These are phyloP conservation scores for Melanostigma gelatinosum DNA, from an alignment of 2,113 vertebrate genomes.

Conservation along the genomic window DNA sequence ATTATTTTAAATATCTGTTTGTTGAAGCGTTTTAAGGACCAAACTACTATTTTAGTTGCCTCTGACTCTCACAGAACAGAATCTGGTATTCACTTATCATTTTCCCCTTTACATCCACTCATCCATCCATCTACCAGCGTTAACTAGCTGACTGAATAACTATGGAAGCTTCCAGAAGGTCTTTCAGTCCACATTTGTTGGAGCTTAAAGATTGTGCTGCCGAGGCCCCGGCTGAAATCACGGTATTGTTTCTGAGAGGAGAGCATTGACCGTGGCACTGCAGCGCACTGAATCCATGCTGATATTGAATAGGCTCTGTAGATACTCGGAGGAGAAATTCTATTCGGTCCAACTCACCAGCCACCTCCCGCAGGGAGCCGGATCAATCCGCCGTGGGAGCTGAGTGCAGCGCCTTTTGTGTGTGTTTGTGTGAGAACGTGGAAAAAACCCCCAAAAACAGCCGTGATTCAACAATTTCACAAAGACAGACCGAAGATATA, in stretches of 20 bases:
- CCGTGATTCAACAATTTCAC: slow-evolving; percentile 40
- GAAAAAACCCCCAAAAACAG: neutral
- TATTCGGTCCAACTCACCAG: slow-evolving; percentile 61
- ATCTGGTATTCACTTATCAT: neutral
- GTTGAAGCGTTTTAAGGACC: neutral
- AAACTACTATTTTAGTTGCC: neutral
- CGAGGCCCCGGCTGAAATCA: slow-evolving; percentile 23
- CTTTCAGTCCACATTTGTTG: slow-evolving; percentile 28
- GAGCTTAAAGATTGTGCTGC: slow-evolving; percentile 38
- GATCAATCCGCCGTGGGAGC: slow-evolving; percentile 61
- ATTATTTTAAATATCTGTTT: no score
- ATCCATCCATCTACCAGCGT: neutral
- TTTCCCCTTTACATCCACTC: neutral
- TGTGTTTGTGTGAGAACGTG: neutral
- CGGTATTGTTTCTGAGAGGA: slow-evolving; percentile 59
- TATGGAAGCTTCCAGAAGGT: neutral
- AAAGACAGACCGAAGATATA: slow-evolving; percentile 29
- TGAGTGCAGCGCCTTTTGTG: neutral
- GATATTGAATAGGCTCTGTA: slow-evolving; percentile 55
- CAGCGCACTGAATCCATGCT: slow-evolving; percentile 63
- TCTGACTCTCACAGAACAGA: neutral
- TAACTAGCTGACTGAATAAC: neutral
- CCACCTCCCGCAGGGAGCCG: slow-evolving; percentile 23
- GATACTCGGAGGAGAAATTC: slow-evolving; percentile 63
- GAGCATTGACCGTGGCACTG: slow-evolving; percentile 54